These are phyloP conservation scores for Eulemur mongoz DNA, from an alignment of 2,797 vertebrate genomes.

Conservation along the genomic window DNA sequence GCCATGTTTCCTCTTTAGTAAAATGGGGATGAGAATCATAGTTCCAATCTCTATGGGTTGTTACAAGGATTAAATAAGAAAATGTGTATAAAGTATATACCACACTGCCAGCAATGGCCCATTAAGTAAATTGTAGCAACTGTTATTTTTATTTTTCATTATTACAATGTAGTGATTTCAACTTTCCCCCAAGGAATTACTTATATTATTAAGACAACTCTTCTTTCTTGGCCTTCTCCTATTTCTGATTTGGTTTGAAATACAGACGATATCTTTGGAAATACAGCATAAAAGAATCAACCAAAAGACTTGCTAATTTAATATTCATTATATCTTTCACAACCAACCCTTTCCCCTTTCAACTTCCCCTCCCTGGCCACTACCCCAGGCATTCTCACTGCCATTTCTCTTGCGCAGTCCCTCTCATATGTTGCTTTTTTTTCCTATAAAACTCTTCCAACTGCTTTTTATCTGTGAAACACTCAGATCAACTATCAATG, in stretches of 20 bases:
- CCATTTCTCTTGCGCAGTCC: background rate
- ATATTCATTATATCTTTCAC: background rate
- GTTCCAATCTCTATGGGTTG: background rate
- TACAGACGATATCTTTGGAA: slow-evolving; percentile 21
- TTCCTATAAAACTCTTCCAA: background rate
- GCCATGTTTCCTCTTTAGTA: background rate
- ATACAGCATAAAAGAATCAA: background rate
- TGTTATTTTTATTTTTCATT: slow-evolving; percentile 2
- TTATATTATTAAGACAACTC: background rate
- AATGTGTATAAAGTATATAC: background rate
- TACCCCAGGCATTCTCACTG: background rate
- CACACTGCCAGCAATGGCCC: background rate
- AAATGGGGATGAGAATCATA: background rate
- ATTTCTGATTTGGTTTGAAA: slow-evolving; percentile 42
- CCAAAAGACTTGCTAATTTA: background rate
- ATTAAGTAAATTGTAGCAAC: background rate
- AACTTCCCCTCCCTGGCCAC: background rate
- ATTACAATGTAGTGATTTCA: background rate
- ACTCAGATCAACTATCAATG: background rate
- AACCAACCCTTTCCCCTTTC: background rate
- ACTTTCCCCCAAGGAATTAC: background rate
- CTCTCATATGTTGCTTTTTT: background rate
- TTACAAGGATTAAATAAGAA: slow-evolving; percentile 13
- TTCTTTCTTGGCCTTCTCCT: background rate
- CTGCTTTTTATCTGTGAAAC: background rate